phyloP scores from a whole-genome alignment of 2,888 invertebrate genomes.

The Tridacna crocea region DNA sequence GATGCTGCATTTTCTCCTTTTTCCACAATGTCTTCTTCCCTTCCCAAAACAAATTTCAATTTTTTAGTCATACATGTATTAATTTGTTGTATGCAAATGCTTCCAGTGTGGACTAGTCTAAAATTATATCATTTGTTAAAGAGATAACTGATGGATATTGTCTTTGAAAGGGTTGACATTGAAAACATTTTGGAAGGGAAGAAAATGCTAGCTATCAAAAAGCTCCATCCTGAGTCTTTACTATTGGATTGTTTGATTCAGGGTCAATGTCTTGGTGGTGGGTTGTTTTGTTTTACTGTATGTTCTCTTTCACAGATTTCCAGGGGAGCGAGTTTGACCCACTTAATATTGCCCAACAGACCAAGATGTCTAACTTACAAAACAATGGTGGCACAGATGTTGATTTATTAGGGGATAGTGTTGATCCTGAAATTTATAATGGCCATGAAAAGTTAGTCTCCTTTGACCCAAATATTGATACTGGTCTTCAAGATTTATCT shows the following conservation, averaged over 20 bases:
- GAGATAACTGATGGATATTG: background rate
- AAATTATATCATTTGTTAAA: background rate
- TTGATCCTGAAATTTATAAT: constrained; percentile 36
- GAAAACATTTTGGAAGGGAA: too few species aligned
- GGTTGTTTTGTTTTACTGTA: constrained; percentile 14
- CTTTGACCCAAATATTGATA: constrained; percentile 40
- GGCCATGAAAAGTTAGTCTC: constrained; percentile 46
- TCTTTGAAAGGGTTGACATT: background rate
- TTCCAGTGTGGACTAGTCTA: background rate
- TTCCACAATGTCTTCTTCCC: background rate
- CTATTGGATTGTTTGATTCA: background rate
- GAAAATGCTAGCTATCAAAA: too few species aligned
- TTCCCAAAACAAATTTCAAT: background rate
- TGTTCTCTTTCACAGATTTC: constrained; percentile 56
- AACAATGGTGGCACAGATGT: constrained; percentile 27
- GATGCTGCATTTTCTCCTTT: background rate
- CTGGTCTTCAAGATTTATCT: constrained; percentile 26
- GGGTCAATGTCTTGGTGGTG: background rate
- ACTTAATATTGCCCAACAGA: constrained; percentile 24
- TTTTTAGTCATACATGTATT: background rate
- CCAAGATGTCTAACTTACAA: constrained; percentile 35
- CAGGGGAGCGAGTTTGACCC: constrained; percentile 58
- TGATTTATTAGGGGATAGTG: constrained; percentile 37
- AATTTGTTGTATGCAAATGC: background rate
- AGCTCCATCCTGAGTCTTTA: background rate